Percentiles rank a stretch among this genome's conserved stretches.
These are phyloP conservation scores for Macrotrachela quadricornifera DNA, from an alignment of 1,140 invertebrate genomes.

Conservation along the genomic window DNA sequence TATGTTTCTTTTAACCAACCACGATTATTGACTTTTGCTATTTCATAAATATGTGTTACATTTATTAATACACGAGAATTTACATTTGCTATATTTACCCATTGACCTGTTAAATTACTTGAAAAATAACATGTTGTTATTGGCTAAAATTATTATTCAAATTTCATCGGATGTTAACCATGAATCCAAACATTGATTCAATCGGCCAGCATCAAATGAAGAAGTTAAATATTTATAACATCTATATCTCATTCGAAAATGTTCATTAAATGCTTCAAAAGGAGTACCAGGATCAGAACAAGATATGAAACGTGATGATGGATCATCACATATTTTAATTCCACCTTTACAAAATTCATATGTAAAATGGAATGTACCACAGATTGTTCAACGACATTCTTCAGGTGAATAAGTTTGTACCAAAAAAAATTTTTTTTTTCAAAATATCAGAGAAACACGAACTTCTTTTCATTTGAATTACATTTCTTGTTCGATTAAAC, in stretches of 20 bases:
- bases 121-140: constrained; percentile 7
- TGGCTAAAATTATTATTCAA: constrained; percentile 1
- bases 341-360: constrained; percentile 6
- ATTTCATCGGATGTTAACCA: constrained; percentile 3
- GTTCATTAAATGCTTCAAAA: constrained; percentile 4
- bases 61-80: constrained; percentile 5
- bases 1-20: constrained; percentile 5
- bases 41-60: constrained; percentile 6
- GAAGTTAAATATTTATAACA: constrained; percentile 1
- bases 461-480: no score
- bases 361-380: constrained; percentile 5
- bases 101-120: constrained; percentile 7
- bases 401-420: no score
- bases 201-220: neutral
- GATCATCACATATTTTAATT: constrained; percentile 1
- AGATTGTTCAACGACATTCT: constrained; percentile 5
- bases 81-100: constrained; percentile 7
- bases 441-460: no score
- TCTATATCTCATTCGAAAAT: constrained; percentile 4
- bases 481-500: no score
- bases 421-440: no score
- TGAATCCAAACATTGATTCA: constrained; percentile 3
- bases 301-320: neutral
- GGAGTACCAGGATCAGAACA: constrained; percentile 5
- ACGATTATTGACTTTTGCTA: constrained; percentile 3